Evolutionary conservation across 2,888 invertebrate species (phyloP), one percentile per base, ranked within the genome.

Genomic region (Dicycla oo): DNA sequence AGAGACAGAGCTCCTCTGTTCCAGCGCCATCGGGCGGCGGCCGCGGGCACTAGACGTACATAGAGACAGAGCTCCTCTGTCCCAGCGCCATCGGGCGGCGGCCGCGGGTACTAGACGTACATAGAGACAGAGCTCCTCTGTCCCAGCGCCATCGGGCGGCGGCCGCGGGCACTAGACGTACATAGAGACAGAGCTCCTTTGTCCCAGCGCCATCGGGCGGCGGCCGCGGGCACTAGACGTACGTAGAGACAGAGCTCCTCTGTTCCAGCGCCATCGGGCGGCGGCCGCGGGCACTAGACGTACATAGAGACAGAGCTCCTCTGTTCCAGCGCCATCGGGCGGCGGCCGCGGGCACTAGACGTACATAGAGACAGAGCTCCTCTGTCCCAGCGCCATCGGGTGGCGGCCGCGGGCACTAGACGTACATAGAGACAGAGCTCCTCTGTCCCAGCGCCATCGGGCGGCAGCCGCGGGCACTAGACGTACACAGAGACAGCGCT

Each of bases 241-340:
- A 8, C 8, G 6, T 13, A 18, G 11, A 23, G 15, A 40, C 1
- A 10, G 15, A 40, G 10, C 38, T 4, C 30, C 2, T 6, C n/a
- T n/a, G n/a, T n/a, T n/a, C n/a, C n/a, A 69, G 34, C 43, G 56
- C 69, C 49, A 56, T 49, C 74, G 56, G 26, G 34, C 61, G 20
- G 56, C 1, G 0, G 0, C 8, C 1, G n/a, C 10, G 34, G 5
- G 30, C 13, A 73, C 47, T 74, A 34, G 11, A 23, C 23, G 30
- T 34, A 8, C 8, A 10, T 13, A 18, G 11, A 23, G 15, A 40
- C 1, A 10, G 15, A 40, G 10, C 38, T 4, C 30, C 2, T 6
- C n/a, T n/a, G n/a, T n/a, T n/a, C n/a, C n/a, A 69, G 34, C 43
- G 56, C 69, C 49, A 56, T 49, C 74, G 56, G 26, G 34, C 61